Conservation (phyloP, 1,140 invertebrate species). For the Aradophagus sp. region DNA sequence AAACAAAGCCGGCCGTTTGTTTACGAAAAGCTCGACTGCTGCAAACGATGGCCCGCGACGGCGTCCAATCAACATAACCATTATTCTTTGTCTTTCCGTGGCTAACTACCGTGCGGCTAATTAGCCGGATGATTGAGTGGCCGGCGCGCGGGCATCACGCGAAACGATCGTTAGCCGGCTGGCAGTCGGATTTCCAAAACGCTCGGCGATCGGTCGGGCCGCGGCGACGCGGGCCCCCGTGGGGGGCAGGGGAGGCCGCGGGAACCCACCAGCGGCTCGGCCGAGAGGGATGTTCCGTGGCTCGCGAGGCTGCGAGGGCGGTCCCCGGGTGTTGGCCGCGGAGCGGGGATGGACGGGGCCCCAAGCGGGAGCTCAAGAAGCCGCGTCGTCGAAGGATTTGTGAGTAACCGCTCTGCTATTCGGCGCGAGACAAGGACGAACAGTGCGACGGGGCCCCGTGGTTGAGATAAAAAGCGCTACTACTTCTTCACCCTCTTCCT, state of each 20-base stretch:
- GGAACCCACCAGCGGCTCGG: conserved; percentile 34
- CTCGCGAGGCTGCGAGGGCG: conserved; percentile 63
- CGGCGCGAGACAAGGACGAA: conserved; percentile 65
- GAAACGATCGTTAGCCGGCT: conserved; percentile 35
- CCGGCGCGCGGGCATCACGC: conserved; percentile 15
- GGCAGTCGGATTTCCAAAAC: conserved; percentile 38
- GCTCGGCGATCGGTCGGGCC: conserved; percentile 24
- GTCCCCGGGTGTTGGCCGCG: conserved; percentile 43
- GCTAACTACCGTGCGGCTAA: conserved; percentile 45
- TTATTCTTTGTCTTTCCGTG: conserved; percentile 44
- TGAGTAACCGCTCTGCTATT: conserved; percentile 73
- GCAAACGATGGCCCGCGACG: conserved; percentile 30
- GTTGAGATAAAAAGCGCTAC: conserved; percentile 67
- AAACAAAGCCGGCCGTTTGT: conserved; percentile 24
- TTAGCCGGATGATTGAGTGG: conserved; percentile 48
- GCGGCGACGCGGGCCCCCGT: conserved; percentile 60
- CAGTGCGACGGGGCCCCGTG: conserved; percentile 21
- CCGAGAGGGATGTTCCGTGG: conserved; percentile 64
- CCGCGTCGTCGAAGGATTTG: conserved; percentile 71
- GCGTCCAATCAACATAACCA: conserved; percentile 48
- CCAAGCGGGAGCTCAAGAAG: conserved; percentile 70
- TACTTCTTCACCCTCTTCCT: conserved; percentile 62
- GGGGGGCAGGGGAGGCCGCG: conserved; percentile 59
- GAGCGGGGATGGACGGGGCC: conserved; percentile 33
- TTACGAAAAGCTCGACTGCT: conserved; percentile 21